Evolutionary conservation across 2,797 vertebrate genomes (phyloP).

Genomic region (Brotula barbata): DNA sequence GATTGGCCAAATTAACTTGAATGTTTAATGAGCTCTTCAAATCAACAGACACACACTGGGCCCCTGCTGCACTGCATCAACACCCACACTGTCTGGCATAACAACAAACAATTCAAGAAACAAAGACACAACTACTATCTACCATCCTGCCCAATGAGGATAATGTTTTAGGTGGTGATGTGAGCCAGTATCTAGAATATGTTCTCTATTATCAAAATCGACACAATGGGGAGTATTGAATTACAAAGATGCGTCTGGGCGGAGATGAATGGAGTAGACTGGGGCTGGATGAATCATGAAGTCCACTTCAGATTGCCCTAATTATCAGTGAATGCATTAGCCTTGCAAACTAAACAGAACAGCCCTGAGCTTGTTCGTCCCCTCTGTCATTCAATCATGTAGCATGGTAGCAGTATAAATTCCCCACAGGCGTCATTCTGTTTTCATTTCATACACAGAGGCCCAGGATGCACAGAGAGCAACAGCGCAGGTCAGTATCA

Average conservation of each 20-base stretch:
- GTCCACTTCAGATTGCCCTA: constrained; percentile 70
- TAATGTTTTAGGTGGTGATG: constrained; percentile 55
- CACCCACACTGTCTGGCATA: constrained; percentile 65
- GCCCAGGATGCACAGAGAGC: background rate
- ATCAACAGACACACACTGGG: constrained; percentile 34
- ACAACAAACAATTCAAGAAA: constrained; percentile 68
- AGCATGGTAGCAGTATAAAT: background rate
- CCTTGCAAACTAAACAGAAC: constrained; percentile 38
- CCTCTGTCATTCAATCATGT: constrained; percentile 22
- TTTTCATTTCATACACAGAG: constrained; percentile 18
- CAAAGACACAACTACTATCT: constrained; percentile 59
- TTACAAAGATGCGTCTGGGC: constrained; percentile 65
- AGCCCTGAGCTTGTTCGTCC: constrained; percentile 25
- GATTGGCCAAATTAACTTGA: constrained; percentile 65
- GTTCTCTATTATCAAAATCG: constrained; percentile 58
- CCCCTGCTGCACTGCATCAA: constrained; percentile 51
- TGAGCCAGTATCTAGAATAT: constrained; percentile 49
- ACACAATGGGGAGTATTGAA: constrained; percentile 67
- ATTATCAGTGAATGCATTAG: constrained; percentile 70
- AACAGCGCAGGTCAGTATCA: background rate
- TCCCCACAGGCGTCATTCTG: constrained; percentile 16
- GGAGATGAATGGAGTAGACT: constrained; percentile 61
- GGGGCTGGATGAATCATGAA: constrained; percentile 62
- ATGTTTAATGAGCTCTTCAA: constrained; percentile 70
- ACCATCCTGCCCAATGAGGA: constrained; percentile 35